Conservation (phyloP, 2,113 vertebrate genomes). For the Ochotona curzoniae region DNA sequence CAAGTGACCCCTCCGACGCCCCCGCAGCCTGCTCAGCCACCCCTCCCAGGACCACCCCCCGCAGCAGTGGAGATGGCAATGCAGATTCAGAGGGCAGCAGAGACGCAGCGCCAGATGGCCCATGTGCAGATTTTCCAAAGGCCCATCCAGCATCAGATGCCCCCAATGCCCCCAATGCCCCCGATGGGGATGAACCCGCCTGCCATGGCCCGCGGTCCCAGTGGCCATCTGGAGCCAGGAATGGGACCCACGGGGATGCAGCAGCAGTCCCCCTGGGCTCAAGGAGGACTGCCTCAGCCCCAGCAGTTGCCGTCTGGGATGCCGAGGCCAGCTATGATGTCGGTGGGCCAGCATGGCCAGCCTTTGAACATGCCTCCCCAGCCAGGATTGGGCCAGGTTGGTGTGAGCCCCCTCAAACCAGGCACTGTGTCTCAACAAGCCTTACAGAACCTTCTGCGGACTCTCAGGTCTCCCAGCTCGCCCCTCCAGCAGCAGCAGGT, state of each 20-base stretch:
- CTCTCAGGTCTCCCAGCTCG: constrained; percentile 91
- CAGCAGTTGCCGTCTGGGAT: constrained; percentile 90
- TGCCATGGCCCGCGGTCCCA: constrained; percentile 88
- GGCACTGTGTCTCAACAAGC: constrained; percentile 91
- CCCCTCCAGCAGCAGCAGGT: constrained; percentile 96
- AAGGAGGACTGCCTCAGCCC: constrained; percentile 90
- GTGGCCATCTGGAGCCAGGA: constrained; percentile 87
- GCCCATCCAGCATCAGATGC: constrained; percentile 93
- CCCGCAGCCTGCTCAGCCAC: constrained; percentile 83
- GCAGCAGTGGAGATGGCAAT: constrained; percentile 98
- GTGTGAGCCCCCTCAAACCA: constrained; percentile 87
- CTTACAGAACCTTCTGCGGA: constrained; percentile 90
- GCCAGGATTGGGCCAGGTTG: constrained; percentile 89
- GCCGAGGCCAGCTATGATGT: constrained; percentile 94
- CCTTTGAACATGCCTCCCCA: constrained; percentile 90
- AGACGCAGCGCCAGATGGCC: constrained; percentile 97
- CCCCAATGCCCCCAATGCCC: constrained; percentile 89
- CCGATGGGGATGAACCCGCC: constrained; percentile 92
- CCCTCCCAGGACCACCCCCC: constrained; percentile 92
- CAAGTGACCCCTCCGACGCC: constrained; percentile 88
- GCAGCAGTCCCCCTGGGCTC: constrained; percentile 88
- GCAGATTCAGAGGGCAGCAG: constrained; percentile 97
- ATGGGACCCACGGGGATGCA: constrained; percentile 89
- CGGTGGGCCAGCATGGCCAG: constrained; percentile 93
- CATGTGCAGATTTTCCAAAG: constrained; percentile 94